These are phyloP conservation scores for Riptortus pedestris DNA, from an alignment of 1,140 invertebrate genomes.

Conservation along the genomic window DNA sequence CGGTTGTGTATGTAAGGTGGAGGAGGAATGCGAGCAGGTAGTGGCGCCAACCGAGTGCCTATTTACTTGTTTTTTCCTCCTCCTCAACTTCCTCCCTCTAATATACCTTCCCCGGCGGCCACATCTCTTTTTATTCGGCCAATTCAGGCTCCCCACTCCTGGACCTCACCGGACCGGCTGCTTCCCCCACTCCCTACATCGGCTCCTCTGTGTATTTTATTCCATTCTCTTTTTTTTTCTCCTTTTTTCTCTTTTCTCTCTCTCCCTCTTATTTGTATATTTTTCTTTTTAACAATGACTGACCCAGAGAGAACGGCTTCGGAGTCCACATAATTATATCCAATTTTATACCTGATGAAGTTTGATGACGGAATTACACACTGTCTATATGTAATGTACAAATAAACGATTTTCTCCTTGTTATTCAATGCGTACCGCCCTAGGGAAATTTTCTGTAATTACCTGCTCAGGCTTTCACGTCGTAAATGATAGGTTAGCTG, in stretches of 20 bases:
- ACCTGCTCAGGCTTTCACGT: not conserved
- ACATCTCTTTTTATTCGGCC: constrained; percentile 2
- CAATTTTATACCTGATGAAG: constrained; percentile 12
- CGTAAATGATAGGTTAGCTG: not conserved
- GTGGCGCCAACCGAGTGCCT: constrained; percentile 2
- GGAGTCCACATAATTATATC: not conserved
- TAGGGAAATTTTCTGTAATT: not conserved
- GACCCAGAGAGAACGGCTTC: not conserved
- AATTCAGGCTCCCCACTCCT: not conserved
- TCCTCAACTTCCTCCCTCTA: constrained; percentile 1
- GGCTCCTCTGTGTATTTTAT: not conserved
- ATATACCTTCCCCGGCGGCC: too few species aligned
- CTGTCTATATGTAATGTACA: not conserved
- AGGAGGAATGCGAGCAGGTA: not conserved
- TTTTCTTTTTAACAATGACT: not conserved
- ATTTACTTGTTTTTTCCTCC: not conserved
- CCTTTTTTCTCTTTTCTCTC: not conserved
- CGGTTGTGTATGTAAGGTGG: too few species aligned
- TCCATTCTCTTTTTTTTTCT: not conserved
- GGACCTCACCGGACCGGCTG: too few species aligned
- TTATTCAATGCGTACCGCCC: not conserved
- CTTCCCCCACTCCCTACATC: not conserved
- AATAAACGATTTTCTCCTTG: not conserved
- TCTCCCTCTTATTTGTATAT: not conserved
- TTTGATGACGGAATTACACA: constrained; percentile 12